phyloP scores from a whole-genome alignment of 2,797 vertebrate genomes.

The Microctenopoma steveboyesi region DNA sequence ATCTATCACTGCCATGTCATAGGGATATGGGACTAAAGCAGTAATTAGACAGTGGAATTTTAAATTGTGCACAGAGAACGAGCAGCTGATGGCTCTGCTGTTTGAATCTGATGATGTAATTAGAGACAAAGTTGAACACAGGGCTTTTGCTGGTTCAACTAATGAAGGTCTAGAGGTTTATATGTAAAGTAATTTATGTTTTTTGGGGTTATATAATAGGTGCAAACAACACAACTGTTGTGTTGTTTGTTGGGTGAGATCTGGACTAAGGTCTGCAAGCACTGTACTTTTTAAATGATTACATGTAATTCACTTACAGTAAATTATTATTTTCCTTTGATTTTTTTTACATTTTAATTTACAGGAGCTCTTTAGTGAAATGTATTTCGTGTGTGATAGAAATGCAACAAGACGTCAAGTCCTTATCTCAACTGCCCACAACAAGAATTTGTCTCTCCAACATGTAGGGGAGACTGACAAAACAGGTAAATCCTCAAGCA shows the following conservation, averaged over 20 bases:
- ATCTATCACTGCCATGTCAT: slow-evolving; percentile 98
- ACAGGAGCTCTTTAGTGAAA: slow-evolving; percentile 77
- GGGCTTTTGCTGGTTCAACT: slow-evolving; percentile 82
- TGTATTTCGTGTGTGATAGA: slow-evolving; percentile 60
- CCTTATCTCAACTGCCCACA: slow-evolving; percentile 89
- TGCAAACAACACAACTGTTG: not conserved
- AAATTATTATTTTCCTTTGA: too few species aligned
- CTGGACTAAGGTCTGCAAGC: slow-evolving; percentile 5
- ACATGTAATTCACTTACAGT: not conserved
- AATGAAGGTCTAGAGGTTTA: slow-evolving; percentile 83
- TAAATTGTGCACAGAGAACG: slow-evolving; percentile 87
- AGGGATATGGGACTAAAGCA: slow-evolving; percentile 94
- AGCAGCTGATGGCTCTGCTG: slow-evolving; percentile 88
- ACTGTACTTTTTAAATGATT: slow-evolving; percentile 5
- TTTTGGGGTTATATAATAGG: slow-evolving; percentile 15
- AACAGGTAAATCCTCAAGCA: slow-evolving; percentile 89
- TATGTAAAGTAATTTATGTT: slow-evolving; percentile 63
- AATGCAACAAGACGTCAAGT: slow-evolving; percentile 80
- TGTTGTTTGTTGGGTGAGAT: slow-evolving; percentile 36
- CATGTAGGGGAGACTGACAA: slow-evolving; percentile 88
- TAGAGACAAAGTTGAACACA: slow-evolving; percentile 87
- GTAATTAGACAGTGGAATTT: slow-evolving; percentile 97
- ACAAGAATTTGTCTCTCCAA: slow-evolving; percentile 87
- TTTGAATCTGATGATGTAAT: slow-evolving; percentile 95
- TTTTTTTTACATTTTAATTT: too few species aligned